Evolutionary conservation across 2,888 invertebrate genomes (phyloP), one percentile per base, ranked within the genome.

Genomic region (Philhelius pedissequus): DNA sequence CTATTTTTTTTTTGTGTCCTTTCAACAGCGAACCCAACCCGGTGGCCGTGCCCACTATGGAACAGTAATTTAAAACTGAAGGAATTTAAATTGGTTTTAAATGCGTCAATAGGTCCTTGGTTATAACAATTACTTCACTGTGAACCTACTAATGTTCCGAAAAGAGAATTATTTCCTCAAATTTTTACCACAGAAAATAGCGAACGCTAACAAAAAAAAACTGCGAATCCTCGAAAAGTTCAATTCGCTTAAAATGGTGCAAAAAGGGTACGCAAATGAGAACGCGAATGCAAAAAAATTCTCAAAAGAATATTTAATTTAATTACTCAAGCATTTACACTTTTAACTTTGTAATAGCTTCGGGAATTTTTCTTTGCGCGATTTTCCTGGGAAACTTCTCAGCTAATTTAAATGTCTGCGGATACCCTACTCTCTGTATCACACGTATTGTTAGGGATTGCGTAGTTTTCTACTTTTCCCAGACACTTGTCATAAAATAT

Each of bases 401-500:
- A 48, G 45, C 52, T 54, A 18, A 27, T 64, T 62, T 75, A 43
- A 74, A 58, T 58, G 70, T 50, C 70, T 58, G 43, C 43, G 40
- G 50, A 81, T 58, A 81, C 54, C 7, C 45, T 30, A n/a, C 30
- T 43, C 27, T 40, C 27, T 45, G 48, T 27, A 56, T 43, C 45
- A 30, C 7, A 13, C 25, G 30, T 22, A 4, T 9, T 43, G 40
- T 52, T 25, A 60, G 22, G 68, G 22, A 76, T 50, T 68, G 50
- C 25, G 45, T 38, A 54, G 54, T 43, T 48, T 56, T 58, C 3
- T 13, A 11, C 18, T 35, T 43, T 60, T 40, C 32, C 32, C 62
- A 69, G 71, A 69, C 60, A 74, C 78, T 83, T 83, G 73, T 83
- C 73, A 83, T 78, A 74, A 83, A 78, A 83, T 83, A 83, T 83